Percentiles rank a stretch among this genome's conserved stretches.
Conservation (phyloP, 2,797 vertebrate species). For the Parambassis ranga region DNA sequence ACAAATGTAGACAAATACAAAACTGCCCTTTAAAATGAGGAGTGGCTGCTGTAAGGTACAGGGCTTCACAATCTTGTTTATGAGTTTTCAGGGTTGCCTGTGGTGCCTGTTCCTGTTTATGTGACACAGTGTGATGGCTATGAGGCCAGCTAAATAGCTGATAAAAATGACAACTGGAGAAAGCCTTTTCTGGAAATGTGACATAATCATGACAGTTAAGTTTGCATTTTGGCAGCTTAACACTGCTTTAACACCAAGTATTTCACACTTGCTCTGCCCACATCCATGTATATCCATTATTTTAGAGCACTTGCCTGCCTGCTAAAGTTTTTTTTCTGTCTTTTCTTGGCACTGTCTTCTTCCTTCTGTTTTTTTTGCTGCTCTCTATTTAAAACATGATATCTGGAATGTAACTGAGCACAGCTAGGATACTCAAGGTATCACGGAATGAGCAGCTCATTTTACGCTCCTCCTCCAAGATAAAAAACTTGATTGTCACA, state of each 20-base stretch:
- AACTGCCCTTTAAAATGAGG: not conserved
- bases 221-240: constrained; percentile 62
- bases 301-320: constrained; percentile 46
- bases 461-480: constrained; percentile 10
- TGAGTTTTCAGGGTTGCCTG: constrained; percentile 23
- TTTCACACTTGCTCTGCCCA: constrained; percentile 61
- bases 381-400: constrained; percentile 28
- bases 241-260: constrained; percentile 54
- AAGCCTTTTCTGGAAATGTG: constrained; percentile 57
- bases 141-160: constrained; percentile 5
- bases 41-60: not conserved
- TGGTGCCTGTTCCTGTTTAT: constrained; percentile 27
- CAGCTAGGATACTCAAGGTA: constrained; percentile 22
- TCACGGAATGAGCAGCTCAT: constrained; percentile 10
- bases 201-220: constrained; percentile 61
- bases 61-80: constrained; percentile 37
- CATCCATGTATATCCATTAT: constrained; percentile 60
- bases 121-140: constrained; percentile 25
- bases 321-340: constrained; percentile 28
- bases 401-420: constrained; percentile 12
- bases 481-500: constrained; percentile 24
- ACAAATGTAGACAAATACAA: not conserved
- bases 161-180: constrained; percentile 55
- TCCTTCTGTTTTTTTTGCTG: constrained; percentile 37
- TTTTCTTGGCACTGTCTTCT: constrained; percentile 47